Percentiles rank a stretch among this genome's conserved stretches.
phyloP scores from a whole-genome alignment of 2,113 vertebrate genomes.

The Bos javanicus region DNA sequence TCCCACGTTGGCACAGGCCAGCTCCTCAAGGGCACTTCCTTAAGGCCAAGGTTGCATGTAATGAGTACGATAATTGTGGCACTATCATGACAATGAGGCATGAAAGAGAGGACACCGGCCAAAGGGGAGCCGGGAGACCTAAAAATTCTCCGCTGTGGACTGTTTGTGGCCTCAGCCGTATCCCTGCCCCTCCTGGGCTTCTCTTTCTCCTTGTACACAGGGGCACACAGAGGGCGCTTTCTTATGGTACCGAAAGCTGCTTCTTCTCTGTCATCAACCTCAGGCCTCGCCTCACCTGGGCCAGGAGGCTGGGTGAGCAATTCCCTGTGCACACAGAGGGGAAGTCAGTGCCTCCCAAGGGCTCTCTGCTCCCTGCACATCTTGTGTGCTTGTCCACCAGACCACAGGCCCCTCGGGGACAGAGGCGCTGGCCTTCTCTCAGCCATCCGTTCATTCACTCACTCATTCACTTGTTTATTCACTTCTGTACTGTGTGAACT shows the following conservation, averaged over 20 bases:
- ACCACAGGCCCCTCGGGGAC: not conserved
- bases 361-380: not conserved
- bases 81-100: fast-evolving
- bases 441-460: not conserved
- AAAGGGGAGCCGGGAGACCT: not conserved
- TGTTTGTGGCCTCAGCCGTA: not conserved
- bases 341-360: not conserved
- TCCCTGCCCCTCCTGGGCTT: not conserved
- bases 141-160: not conserved
- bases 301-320: not conserved
- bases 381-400: too few species aligned
- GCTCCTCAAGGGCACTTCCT: not conserved
- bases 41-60: not conserved
- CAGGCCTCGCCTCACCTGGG: not conserved
- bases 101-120: not conserved
- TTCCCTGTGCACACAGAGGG: not conserved
- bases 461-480: not conserved
- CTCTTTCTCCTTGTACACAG: not conserved
- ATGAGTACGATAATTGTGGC: not conserved
- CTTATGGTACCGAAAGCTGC: not conserved
- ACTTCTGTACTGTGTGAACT: not conserved
- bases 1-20: not conserved
- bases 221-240: too few species aligned
- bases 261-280: not conserved
- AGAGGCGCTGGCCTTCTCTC: not conserved